A percentile compares a stretch with the other conserved stretches of the same genome.
These are phyloP conservation scores for Chromobotia macracanthus DNA, from an alignment of 2,797 vertebrate species.

Conservation along the genomic window DNA sequence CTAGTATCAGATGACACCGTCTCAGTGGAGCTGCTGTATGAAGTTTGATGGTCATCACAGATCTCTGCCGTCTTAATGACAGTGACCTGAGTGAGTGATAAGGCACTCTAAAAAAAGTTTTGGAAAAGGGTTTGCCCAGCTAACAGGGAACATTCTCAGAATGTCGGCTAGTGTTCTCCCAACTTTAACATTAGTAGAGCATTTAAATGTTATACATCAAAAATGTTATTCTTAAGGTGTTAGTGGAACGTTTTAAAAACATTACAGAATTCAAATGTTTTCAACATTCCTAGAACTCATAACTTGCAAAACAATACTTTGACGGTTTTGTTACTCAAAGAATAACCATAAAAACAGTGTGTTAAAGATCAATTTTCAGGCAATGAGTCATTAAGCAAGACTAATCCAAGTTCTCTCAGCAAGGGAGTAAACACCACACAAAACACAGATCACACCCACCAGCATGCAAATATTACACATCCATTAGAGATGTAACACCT, in stretches of 20 bases:
- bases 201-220: too few relatives aligned
- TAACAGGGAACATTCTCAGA: not conserved
- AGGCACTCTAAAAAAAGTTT: too few relatives aligned
- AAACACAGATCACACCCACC: conserved; percentile 33
- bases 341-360: too few relatives aligned
- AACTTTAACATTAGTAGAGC: too few relatives aligned
- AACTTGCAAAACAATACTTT: too few relatives aligned
- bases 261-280: too few relatives aligned
- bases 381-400: conserved; percentile 39
- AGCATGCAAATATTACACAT: conserved; percentile 46
- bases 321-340: too few relatives aligned
- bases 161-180: too few relatives aligned
- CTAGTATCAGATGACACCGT: conserved; percentile 57
- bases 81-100: too few relatives aligned
- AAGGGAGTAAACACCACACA: conserved; percentile 43
- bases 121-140: not conserved
- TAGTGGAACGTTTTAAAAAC: too few relatives aligned
- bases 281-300: too few relatives aligned
- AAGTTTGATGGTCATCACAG: conserved; percentile 45
- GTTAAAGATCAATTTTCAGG: conserved; percentile 45
- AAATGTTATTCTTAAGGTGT: too few relatives aligned
- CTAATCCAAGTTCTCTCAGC: conserved; percentile 45
- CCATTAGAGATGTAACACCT: conserved; percentile 19
- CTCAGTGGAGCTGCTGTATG: conserved; percentile 43
- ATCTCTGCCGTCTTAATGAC: not conserved